Evolutionary conservation across 2,888 invertebrate genomes (phyloP).

Genomic region (Chromoteleia sp.): DNA sequence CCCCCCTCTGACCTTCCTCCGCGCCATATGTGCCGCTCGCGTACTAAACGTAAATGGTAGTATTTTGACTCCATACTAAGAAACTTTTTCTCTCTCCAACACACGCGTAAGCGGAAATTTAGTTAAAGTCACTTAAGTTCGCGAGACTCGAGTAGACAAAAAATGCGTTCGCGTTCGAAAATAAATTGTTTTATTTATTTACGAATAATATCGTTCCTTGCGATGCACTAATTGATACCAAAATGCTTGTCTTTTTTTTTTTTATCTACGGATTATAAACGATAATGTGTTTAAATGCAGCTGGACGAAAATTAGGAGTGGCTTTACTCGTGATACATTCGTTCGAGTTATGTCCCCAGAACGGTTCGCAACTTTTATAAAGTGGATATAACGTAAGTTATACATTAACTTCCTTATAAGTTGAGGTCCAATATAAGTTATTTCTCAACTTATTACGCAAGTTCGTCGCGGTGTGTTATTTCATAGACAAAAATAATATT

Average conservation of each 20-base stretch:
- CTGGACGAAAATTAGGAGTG: slow-evolving; percentile 13
- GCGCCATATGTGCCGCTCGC: slow-evolving; percentile 10
- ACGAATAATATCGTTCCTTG: neutral
- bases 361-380: slow-evolving; percentile 29
- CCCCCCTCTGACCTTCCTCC: neutral
- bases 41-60: slow-evolving; percentile 40
- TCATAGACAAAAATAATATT: slow-evolving; percentile 40
- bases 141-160: slow-evolving; percentile 18
- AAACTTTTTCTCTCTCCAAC: slow-evolving; percentile 46
- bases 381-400: slow-evolving; percentile 42
- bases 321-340: slow-evolving; percentile 15
- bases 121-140: slow-evolving; percentile 46
- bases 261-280: no score
- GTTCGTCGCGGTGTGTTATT: slow-evolving; percentile 35
- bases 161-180: no score
- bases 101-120: slow-evolving; percentile 21
- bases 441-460: slow-evolving; percentile 46
- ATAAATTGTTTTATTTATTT: neutral
- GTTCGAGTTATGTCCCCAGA: slow-evolving; percentile 30
- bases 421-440: slow-evolving; percentile 50
- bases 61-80: slow-evolving; percentile 55
- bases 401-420: slow-evolving; percentile 45
- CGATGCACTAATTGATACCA: slow-evolving; percentile 4
- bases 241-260: neutral
- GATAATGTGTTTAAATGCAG: neutral